Conservation (phyloP, 2,797 vertebrate genomes). For the Tamandua tetradactyla region DNA sequence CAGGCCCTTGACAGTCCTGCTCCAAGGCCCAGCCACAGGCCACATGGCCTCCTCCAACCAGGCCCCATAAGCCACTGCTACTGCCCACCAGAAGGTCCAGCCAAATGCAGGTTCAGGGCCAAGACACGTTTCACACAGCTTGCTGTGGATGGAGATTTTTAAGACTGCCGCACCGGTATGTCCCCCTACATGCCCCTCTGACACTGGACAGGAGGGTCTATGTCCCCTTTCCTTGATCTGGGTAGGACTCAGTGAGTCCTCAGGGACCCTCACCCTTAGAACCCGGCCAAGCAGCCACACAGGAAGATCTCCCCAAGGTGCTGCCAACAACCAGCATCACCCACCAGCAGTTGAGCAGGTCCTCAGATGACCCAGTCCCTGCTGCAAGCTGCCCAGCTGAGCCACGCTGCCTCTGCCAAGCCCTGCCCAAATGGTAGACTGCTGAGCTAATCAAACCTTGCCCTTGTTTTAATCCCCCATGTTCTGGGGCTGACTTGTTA, state of each 20-base stretch:
- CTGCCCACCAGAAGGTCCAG: background rate
- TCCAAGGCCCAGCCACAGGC: too few species aligned
- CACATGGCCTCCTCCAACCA: background rate
- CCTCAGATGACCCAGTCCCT: background rate
- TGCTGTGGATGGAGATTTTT: too few species aligned
- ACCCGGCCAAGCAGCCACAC: rapidly evolving
- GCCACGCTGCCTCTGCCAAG: background rate
- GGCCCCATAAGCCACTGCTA: background rate
- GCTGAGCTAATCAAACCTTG: background rate
- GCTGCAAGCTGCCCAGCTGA: background rate
- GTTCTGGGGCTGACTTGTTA: background rate
- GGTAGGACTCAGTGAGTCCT: too few species aligned
- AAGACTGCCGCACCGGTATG: background rate
- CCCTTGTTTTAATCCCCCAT: background rate
- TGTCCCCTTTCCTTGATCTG: background rate
- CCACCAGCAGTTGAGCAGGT: background rate
- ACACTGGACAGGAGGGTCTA: too few species aligned
- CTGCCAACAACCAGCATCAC: background rate
- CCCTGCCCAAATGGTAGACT: too few species aligned
- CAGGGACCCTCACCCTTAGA: background rate
- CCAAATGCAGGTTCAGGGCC: rapidly evolving
- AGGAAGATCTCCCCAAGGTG: rapidly evolving
- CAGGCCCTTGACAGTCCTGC: background rate
- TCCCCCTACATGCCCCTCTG: background rate
- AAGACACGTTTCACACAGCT: background rate